Conservation (phyloP, 2,113 vertebrate species). For the Elephantulus edwardii region DNA sequence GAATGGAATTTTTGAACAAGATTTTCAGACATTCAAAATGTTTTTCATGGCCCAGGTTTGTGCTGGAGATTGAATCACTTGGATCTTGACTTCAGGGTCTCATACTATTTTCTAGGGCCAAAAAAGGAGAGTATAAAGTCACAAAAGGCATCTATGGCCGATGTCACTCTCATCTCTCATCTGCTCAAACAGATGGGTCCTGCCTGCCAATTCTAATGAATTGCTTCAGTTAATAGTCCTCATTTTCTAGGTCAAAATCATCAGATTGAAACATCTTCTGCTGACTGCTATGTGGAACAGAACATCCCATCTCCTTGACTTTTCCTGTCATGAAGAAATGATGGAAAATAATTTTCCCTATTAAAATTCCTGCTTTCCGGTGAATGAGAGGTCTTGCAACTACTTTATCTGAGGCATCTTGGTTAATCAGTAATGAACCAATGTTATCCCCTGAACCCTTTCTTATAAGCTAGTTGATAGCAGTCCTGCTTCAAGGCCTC, state of each 20-base stretch:
- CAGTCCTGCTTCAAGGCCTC: background rate
- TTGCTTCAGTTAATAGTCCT: constrained; percentile 15
- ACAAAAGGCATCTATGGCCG: background rate
- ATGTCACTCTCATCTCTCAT: background rate
- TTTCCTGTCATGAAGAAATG: constrained; percentile 59
- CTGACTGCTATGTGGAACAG: constrained; percentile 16
- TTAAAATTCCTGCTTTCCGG: constrained; percentile 45
- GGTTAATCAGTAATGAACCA: constrained; percentile 59
- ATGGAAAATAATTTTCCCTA: constrained; percentile 54
- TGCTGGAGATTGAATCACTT: background rate
- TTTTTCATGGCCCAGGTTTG: background rate
- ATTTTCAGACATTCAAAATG: background rate
- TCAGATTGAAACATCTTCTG: constrained; percentile 46
- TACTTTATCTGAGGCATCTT: constrained; percentile 12
- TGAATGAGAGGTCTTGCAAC: background rate
- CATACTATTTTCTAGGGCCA: background rate
- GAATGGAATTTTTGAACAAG: background rate
- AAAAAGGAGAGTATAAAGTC: background rate
- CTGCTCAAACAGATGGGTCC: constrained; percentile 28
- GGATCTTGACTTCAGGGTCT: background rate
- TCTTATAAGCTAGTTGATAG: background rate
- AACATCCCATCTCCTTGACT: constrained; percentile 56
- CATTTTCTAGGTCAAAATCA: constrained; percentile 65
- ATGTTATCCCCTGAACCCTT: background rate
- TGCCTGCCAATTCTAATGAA: constrained; percentile 56